Evolutionary conservation across 2,113 vertebrate species (phyloP).

Genomic region (Elachura formosa): DNA sequence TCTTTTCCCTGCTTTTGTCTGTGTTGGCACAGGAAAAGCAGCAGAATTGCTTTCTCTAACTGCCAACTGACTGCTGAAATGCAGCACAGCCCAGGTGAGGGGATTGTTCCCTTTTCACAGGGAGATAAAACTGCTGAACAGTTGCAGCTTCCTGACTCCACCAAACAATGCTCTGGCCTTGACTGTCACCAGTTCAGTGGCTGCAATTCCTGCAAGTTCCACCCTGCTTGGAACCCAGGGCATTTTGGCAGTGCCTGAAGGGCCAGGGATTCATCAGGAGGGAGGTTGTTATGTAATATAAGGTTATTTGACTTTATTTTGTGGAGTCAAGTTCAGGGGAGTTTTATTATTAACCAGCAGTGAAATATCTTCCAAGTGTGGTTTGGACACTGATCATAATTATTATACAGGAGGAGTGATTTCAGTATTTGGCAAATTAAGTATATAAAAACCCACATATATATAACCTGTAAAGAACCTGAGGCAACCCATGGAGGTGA

Average conservation of each 20-base stretch:
- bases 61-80: slow-evolving; percentile 7
- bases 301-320: neutral
- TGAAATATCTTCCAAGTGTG: neutral
- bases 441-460: too few relatives aligned
- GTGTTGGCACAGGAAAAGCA: neutral
- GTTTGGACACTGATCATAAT: neutral
- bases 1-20: neutral
- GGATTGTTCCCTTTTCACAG: neutral
- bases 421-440: neutral
- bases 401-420: neutral
- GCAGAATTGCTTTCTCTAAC: neutral
- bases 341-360: neutral
- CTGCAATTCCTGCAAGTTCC: neutral
- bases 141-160: neutral
- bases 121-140: neutral
- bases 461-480: neutral
- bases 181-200: neutral
- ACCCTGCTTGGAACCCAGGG: neutral
- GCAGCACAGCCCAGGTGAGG: neutral
- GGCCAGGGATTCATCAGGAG: neutral
- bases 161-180: neutral
- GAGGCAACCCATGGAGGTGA: neutral
- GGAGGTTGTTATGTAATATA: neutral
- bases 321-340: neutral
- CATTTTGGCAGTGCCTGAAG: neutral